Conservation (phyloP, 2,113 vertebrate species). For the Arvicanthis niloticus region DNA sequence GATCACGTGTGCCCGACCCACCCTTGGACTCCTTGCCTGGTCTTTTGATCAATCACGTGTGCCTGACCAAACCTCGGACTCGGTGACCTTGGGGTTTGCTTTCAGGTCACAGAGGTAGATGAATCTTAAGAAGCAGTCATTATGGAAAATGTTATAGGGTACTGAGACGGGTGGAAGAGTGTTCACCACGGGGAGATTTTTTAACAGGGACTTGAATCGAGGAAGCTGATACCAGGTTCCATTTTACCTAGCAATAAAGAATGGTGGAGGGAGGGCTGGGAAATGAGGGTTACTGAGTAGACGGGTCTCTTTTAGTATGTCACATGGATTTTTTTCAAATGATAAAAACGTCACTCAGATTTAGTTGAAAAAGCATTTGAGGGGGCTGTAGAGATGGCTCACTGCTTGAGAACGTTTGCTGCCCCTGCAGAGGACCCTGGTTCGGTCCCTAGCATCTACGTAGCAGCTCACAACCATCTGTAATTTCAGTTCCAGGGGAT, state of each 20-base stretch:
- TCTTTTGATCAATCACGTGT: background rate
- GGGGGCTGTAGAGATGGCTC: too few relatives aligned
- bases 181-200: background rate
- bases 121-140: background rate
- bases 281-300: background rate
- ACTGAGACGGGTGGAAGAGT: background rate
- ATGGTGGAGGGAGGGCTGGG: background rate
- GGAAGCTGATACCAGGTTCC: background rate
- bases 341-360: background rate
- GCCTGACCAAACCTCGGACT: background rate
- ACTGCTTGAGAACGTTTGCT: background rate
- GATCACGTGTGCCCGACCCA: background rate
- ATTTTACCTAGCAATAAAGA: background rate
- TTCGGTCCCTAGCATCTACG: background rate
- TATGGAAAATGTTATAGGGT: background rate
- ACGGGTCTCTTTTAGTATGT: background rate
- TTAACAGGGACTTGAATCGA: background rate
- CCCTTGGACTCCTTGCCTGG: background rate
- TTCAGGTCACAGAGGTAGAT: background rate
- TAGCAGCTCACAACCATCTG: too few relatives aligned
- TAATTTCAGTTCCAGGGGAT: background rate
- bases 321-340: background rate
- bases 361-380: slow-evolving; percentile 39
- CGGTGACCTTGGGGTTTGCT: background rate
- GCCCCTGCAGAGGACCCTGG: background rate